phyloP scores from a whole-genome alignment of 2,113 vertebrate species.

The Pachycephala philippinensis region DNA sequence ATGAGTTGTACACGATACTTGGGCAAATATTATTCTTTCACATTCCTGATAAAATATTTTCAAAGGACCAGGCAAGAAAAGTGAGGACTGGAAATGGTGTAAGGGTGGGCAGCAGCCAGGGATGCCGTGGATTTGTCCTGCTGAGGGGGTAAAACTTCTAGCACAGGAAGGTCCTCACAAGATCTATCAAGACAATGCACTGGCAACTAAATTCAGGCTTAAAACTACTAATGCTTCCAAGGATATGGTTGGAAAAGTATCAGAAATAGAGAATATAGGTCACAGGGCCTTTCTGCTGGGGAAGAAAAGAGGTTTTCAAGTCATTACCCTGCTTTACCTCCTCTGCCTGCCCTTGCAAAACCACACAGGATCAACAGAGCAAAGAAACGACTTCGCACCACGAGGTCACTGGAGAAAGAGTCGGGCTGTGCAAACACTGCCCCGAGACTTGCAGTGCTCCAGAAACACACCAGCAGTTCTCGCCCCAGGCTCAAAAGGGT shows the following conservation, averaged over 20 bases:
- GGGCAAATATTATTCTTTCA: neutral
- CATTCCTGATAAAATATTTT: neutral
- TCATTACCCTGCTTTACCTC: neutral
- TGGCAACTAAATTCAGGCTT: neutral
- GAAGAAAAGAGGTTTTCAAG: neutral
- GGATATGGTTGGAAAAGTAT: neutral
- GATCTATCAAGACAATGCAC: neutral
- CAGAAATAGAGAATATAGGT: neutral
- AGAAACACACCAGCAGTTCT: neutral
- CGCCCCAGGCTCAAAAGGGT: neutral
- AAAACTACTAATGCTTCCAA: neutral
- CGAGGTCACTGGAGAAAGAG: neutral
- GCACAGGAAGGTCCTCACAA: neutral
- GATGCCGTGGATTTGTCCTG: neutral
- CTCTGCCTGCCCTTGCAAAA: neutral
- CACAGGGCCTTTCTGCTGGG: neutral
- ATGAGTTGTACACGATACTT: accelerated
- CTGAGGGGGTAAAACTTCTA: neutral
- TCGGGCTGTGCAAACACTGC: neutral
- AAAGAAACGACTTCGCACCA: neutral
- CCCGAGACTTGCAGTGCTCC: neutral
- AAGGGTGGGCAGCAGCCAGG: neutral
- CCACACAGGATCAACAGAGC: neutral
- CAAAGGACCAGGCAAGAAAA: neutral
- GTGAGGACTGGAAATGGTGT: neutral